Evolutionary conservation across 2,113 vertebrate genomes (phyloP).

Genomic region (Nanorana parkeri): DNA sequence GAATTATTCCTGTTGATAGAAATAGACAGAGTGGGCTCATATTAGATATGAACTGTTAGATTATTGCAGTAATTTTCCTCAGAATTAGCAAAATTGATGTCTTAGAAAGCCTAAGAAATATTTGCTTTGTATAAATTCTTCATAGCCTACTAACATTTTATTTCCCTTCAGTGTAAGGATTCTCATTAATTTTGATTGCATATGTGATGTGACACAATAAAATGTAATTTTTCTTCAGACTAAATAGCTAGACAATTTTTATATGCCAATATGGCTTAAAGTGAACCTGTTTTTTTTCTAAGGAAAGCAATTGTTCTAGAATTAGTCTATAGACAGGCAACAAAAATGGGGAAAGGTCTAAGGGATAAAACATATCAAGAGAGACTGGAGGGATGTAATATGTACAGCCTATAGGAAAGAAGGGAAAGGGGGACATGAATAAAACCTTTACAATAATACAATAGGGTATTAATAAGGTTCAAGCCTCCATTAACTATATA

Average conservation of each 20-base stretch:
- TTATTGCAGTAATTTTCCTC: slow-evolving; percentile 8
- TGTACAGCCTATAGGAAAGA: no score
- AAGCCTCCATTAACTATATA: no score
- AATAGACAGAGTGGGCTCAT: slow-evolving; percentile 45
- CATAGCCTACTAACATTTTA: background rate
- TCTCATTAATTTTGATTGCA: slow-evolving; percentile 27
- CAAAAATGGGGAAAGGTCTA: no score
- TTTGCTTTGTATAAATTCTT: background rate
- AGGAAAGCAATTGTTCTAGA: no score
- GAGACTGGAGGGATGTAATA: no score
- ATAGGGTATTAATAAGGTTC: no score
- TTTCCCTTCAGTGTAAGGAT: slow-evolving; percentile 25
- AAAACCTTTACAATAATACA: no score
- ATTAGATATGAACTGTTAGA: slow-evolving; percentile 23
- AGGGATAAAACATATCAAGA: no score
- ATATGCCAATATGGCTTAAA: slow-evolving; percentile 5
- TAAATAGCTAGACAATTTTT: background rate
- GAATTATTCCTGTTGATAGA: slow-evolving; percentile 8
- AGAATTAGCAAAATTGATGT: background rate
- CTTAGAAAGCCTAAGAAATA: background rate
- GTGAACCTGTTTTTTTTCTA: no score
- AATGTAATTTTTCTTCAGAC: slow-evolving; percentile 1
- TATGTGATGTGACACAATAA: background rate
- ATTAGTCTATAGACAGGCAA: no score
- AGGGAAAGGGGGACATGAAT: no score